Percentiles rank a stretch among this genome's conserved stretches.
Evolutionary conservation across 2,888 invertebrate species (phyloP).

Genomic region (Brachyptera risi): DNA sequence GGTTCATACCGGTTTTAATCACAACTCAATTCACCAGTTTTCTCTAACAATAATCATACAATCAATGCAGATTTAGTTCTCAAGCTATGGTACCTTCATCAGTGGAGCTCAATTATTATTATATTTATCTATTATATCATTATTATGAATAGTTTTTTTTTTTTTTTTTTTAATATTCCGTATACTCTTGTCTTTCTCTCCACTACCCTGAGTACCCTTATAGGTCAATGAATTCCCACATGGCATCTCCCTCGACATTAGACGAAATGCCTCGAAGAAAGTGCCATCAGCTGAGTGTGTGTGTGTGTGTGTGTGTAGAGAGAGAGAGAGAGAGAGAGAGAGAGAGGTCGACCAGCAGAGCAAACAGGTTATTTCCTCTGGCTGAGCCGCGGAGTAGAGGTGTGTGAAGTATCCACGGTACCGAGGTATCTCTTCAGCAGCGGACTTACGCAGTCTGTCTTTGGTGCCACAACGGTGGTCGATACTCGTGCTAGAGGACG

Average conservation of each 20-base stretch:
- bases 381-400: constrained; percentile 5
- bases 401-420: not conserved
- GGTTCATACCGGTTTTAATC: not conserved
- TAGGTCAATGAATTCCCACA: constrained; percentile 9
- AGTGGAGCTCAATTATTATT: too few species aligned
- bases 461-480: too few species aligned
- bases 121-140: too few species aligned
- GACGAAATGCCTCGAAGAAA: not conserved
- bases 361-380: constrained; percentile 16
- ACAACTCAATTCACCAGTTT: not conserved
- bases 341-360: not conserved
- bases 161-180: not conserved
- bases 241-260: not conserved
- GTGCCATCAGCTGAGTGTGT: not conserved
- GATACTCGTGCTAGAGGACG: too few species aligned
- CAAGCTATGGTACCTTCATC: not conserved
- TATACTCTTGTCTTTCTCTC: not conserved
- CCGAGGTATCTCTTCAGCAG: too few species aligned
- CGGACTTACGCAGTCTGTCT: too few species aligned
- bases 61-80: not conserved
- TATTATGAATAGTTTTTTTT: not conserved
- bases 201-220: constrained; percentile 9
- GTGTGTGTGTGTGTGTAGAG: not conserved
- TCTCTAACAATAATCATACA: not conserved
- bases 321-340: constrained; percentile 1